Base-by-base conservation (phyloP, 2,888 invertebrate species). In the Fabriciana adippe region DNA sequence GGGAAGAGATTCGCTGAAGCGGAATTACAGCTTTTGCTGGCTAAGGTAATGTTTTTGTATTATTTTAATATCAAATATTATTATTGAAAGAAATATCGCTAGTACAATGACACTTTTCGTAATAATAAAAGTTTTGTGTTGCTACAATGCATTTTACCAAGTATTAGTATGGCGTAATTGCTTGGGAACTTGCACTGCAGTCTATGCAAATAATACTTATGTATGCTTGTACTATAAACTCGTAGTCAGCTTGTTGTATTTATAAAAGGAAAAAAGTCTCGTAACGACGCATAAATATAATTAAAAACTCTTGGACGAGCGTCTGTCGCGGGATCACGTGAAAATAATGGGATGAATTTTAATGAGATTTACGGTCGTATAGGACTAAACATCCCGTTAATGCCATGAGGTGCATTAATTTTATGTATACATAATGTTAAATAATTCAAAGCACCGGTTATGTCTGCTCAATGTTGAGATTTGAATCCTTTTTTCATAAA, bases 1-100 rank as follows among this genome's bases (percentile, higher is more conserved):
- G 97, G 97, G 60, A 94, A 96, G 76, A 91, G 97, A 79, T 96
- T 97, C 85, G 97, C 97, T 18, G 97, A 97, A 88, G 95, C 95
- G 61, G 97, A 97, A 86, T 86, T 97, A 76, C 95, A 96, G 78
- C 94, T 95, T 72, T 85, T 96, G 76, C 82, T 96, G 57, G 95
- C 96, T n/a, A 96, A 96, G 94, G 96, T 96, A 21, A 3, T 31
- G 21, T n/a, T 31, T 31, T 55, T 3, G 8, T 55, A 14, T 13
- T 54, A 21, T 26, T 54, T 14, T 15, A 31, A 15, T 15, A 55
- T 55, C 6, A 2, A 55, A 11, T 14, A 3, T 53, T 11, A 21
- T 53, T 26, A 5, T 26, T 26, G 2, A 35, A 35, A 35, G 6
- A 8, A 35, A 35, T 41, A 41, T 41, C 35, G 35, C 3, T 11